Percentiles rank a stretch among this genome's conserved stretches.
These are phyloP conservation scores for Zaprionus inermis DNA, from an alignment of 1,140 invertebrate genomes.

Conservation along the genomic window DNA sequence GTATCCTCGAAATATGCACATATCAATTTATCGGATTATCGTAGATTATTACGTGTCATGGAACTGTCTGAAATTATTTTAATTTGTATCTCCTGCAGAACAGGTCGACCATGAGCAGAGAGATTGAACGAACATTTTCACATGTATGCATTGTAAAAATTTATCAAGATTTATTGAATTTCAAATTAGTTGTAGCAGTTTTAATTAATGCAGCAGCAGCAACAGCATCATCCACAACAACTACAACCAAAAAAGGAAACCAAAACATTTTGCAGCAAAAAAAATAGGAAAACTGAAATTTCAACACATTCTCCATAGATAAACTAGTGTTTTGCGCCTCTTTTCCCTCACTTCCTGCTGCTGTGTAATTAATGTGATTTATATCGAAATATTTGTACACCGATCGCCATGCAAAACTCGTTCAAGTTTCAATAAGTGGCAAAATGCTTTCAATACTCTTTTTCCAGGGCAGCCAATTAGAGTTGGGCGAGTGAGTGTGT, in stretches of 20 bases:
- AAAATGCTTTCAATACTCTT: slow-evolving; percentile 36
- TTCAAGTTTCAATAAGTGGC: slow-evolving; percentile 41
- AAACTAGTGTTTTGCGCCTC: slow-evolving; percentile 23
- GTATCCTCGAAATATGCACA: slow-evolving; percentile 13
- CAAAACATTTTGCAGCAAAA: slow-evolving; percentile 4
- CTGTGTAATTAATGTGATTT: slow-evolving; percentile 47
- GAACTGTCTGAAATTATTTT: slow-evolving; percentile 19
- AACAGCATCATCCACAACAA: background rate
- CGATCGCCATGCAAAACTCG: slow-evolving; percentile 38
- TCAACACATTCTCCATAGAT: slow-evolving; percentile 31
- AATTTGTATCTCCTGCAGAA: slow-evolving; percentile 18
- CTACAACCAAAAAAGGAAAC: background rate
- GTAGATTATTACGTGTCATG: slow-evolving; percentile 17
- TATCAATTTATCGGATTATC: slow-evolving; percentile 28
- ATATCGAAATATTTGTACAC: slow-evolving; percentile 32
- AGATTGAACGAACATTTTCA: slow-evolving; percentile 1
- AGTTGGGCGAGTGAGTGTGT: background rate
- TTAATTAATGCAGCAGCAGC: slow-evolving; percentile 25
- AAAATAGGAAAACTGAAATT: slow-evolving; percentile 28
- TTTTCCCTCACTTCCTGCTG: slow-evolving; percentile 12
- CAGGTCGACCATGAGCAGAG: background rate
- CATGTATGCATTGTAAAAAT: slow-evolving; percentile 2
- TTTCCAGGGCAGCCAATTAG: slow-evolving; percentile 36
- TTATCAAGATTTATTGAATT: slow-evolving; percentile 15
- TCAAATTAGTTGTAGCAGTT: slow-evolving; percentile 11